Conservation (phyloP, 2,113 vertebrate genomes). For the Ceyx margarethae region DNA sequence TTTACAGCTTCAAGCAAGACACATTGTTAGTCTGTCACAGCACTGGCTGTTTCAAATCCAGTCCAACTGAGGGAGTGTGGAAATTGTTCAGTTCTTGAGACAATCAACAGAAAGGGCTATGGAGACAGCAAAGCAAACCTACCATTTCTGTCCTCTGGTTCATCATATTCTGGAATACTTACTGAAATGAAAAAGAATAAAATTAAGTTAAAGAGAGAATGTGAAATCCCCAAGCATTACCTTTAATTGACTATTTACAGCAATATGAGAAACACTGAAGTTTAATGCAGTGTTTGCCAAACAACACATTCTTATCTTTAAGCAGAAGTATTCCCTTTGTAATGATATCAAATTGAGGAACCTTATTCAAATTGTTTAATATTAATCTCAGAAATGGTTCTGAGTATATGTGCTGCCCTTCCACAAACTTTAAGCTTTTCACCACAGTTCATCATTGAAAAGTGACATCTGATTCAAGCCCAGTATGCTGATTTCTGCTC, state of each 20-base stretch:
- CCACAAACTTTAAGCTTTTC: neutral
- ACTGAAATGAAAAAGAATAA: conserved; percentile 79
- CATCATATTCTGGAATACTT: conserved; percentile 80
- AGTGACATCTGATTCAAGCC: neutral
- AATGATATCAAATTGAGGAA: neutral
- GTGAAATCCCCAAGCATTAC: conserved; percentile 54
- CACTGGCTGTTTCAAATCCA: conserved; percentile 36
- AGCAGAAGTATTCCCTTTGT: neutral
- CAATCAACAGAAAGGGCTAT: conserved; percentile 28
- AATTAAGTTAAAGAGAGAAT: conserved; percentile 65
- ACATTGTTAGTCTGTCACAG: neutral
- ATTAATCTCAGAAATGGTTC: neutral
- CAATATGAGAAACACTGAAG: conserved; percentile 30
- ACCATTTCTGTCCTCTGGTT: conserved; percentile 78
- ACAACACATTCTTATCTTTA: conserved; percentile 26
- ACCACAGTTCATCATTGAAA: neutral
- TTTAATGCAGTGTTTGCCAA: conserved; percentile 28
- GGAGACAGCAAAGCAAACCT: conserved; percentile 54
- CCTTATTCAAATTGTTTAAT: neutral
- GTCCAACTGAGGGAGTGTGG: neutral
- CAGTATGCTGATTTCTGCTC: neutral
- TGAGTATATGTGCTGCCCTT: neutral
- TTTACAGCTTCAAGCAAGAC: neutral
- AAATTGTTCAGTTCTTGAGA: conserved; percentile 37
- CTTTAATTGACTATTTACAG: conserved; percentile 59